Conservation (phyloP, 2,113 vertebrate species). For the Antigone vipio region DNA sequence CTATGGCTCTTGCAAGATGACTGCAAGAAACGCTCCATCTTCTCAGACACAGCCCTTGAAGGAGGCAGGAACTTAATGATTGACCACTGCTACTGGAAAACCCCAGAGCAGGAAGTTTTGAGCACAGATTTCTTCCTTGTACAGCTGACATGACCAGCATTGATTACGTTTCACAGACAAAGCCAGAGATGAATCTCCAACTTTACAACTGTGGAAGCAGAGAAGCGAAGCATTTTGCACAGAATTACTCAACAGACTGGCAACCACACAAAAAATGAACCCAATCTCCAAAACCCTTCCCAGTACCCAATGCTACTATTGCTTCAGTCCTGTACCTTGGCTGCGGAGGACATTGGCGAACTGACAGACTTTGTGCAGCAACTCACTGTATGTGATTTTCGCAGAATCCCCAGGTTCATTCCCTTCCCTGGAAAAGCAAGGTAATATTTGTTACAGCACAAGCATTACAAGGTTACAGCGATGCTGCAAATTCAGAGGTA, state of each 20-base stretch:
- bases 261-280: not conserved
- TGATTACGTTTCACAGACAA: not conserved
- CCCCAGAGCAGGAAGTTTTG: not conserved
- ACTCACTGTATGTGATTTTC: constrained; percentile 88
- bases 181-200: not conserved
- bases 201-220: not conserved
- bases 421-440: constrained; percentile 86
- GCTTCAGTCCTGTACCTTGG: constrained; percentile 73
- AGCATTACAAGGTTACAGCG: not conserved
- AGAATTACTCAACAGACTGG: not conserved
- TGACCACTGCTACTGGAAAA: not conserved
- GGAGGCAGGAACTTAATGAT: not conserved
- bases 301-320: not conserved
- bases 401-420: constrained; percentile 88
- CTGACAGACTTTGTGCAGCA: constrained; percentile 89
- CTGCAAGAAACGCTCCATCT: not conserved
- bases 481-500: not conserved
- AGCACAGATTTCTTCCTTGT: not conserved
- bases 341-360: constrained; percentile 89
- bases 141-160: not conserved
- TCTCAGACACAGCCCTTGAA: not conserved
- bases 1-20: not conserved
- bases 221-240: not conserved
- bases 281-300: not conserved
- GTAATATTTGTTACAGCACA: not conserved